Conservation (phyloP, 2,797 vertebrate genomes). For the Choloepus didactylus region DNA sequence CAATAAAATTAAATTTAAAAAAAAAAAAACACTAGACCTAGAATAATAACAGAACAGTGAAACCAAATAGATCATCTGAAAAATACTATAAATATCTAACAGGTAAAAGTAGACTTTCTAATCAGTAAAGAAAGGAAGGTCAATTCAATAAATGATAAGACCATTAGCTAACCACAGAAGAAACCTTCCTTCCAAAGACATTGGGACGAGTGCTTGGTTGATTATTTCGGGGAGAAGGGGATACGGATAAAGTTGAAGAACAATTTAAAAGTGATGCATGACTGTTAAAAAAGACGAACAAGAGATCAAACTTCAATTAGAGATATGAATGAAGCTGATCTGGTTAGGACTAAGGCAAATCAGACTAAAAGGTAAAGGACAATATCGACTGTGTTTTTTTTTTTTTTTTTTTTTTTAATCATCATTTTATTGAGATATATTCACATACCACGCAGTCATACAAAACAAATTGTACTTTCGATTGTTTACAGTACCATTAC, state of each 20-base stretch:
- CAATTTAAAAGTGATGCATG: neutral
- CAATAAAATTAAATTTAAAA: too few relatives aligned
- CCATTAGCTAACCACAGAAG: neutral
- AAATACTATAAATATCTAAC: neutral
- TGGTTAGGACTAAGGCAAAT: too few relatives aligned
- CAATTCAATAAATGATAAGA: neutral
- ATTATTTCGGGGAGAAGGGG: neutral
- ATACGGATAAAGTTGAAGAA: neutral
- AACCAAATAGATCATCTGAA: neutral
- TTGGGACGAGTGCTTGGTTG: neutral
- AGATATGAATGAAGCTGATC: too few relatives aligned
- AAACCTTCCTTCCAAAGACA: neutral
- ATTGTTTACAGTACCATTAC: too few relatives aligned
- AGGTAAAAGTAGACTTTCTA: slow-evolving; percentile 33
- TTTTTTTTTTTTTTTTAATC: too few relatives aligned
- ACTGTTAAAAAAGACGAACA: neutral
- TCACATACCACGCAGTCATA: too few relatives aligned
- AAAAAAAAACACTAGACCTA: too few relatives aligned
- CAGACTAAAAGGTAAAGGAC: too few relatives aligned
- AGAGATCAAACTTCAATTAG: too few relatives aligned
- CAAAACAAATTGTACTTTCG: too few relatives aligned
- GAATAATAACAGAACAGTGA: neutral
- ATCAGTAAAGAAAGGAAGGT: neutral
- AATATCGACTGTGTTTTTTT: too few relatives aligned
- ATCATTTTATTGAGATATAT: too few relatives aligned